phyloP scores from a whole-genome alignment of 1,140 invertebrate genomes.

The Diprion similis region DNA sequence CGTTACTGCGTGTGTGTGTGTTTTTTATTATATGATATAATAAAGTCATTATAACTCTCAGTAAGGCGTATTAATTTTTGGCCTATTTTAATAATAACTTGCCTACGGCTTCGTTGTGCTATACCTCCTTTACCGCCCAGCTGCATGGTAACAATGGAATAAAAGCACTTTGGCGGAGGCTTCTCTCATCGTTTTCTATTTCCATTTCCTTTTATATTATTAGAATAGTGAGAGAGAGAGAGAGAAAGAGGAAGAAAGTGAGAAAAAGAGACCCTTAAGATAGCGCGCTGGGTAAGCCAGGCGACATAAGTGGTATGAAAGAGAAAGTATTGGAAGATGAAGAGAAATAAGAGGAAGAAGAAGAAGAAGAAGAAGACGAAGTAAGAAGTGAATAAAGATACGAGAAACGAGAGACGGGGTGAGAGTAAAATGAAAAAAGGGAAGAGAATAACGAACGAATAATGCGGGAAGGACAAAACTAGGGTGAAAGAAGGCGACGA shows the following conservation, averaged over 20 bases:
- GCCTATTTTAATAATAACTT: neutral
- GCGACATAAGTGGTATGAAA: slow-evolving; percentile 9
- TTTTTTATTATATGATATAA: neutral
- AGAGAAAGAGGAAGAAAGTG: neutral
- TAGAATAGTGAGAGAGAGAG: neutral
- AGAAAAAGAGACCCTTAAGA: neutral
- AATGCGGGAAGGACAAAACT: neutral
- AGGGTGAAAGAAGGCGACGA: neutral
- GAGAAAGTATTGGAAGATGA: too few species aligned
- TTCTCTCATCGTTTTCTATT: neutral
- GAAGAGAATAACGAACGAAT: too few species aligned
- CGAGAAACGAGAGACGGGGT: slow-evolving; percentile 15
- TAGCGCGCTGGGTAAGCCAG: neutral
- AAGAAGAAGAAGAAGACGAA: neutral
- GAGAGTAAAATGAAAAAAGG: slow-evolving; percentile 21
- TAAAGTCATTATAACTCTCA: neutral
- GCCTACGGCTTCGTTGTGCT: neutral
- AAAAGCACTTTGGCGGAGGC: neutral
- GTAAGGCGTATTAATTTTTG: neutral
- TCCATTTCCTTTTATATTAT: slow-evolving; percentile 2
- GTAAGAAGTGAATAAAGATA: too few species aligned
- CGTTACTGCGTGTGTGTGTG: too few species aligned
- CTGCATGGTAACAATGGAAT: neutral
- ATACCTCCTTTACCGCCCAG: neutral
- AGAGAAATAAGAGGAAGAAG: neutral